Evolutionary conservation across 1,140 invertebrate species (phyloP).

Genomic region (Orchesella cincta): DNA sequence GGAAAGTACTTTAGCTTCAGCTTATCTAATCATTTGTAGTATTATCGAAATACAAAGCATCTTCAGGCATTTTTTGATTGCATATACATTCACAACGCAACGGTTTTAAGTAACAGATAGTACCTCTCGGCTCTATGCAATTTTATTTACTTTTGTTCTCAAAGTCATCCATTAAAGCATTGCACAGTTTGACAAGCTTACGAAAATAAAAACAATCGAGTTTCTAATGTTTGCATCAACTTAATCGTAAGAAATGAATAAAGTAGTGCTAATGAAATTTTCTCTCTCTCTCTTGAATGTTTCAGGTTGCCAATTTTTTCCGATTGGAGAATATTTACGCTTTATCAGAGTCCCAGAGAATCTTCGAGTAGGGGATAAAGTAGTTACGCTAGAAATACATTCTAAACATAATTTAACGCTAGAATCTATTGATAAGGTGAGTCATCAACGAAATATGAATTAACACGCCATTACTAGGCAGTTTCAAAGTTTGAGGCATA

Average conservation of each 20-base stretch:
- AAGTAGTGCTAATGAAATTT: no score
- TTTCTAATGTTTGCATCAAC: not conserved
- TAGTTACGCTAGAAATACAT: constrained; percentile 71
- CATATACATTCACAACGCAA: not conserved
- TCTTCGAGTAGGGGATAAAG: constrained; percentile 67
- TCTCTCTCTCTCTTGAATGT: constrained; percentile 50
- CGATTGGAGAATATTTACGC: constrained; percentile 69
- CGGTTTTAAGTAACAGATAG: not conserved
- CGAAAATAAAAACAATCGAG: not conserved
- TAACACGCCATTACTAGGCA: not conserved
- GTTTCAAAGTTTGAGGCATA: not conserved
- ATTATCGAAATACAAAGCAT: not conserved
- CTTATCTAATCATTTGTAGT: constrained; percentile 26
- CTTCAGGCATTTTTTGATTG: not conserved
- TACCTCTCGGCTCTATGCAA: not conserved
- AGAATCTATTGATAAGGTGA: constrained; percentile 70
- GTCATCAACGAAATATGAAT: constrained; percentile 1
- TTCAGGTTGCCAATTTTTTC: constrained; percentile 78
- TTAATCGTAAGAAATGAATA: not conserved
- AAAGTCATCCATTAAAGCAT: constrained; percentile 2
- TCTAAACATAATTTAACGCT: constrained; percentile 70
- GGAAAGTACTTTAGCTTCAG: constrained; percentile 15
- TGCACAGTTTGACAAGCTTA: no score
- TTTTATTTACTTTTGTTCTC: constrained; percentile 1
- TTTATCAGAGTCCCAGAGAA: constrained; percentile 76